Base-by-base conservation (phyloP, 2,888 invertebrate genomes). In the Orthonevra nobilis region DNA sequence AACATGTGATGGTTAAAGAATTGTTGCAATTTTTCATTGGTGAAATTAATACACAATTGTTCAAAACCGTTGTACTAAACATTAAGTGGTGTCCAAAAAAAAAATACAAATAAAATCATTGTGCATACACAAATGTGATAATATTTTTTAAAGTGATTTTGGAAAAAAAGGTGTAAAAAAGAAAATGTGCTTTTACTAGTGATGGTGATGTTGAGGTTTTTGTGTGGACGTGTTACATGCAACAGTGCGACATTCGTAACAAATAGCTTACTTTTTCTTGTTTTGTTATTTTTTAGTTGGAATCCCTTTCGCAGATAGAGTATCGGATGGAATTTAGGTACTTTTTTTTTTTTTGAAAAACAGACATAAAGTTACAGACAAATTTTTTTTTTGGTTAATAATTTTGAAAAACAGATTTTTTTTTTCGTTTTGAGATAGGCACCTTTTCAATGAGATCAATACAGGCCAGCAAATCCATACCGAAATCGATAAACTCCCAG, bases 1-100 rank as follows among this genome's bases (percentile, higher is more conserved):
- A 99, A 99, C 98, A 99, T 99, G 94, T 97, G 95, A 90, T 99
- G 98, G 92, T 99, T 98, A 94, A 99, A 99, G 93, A 98, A 99
- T 91, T 99, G 98, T 92, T 99, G 98, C 85, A 99, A 93, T 92
- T 98, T 97, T 91, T 99, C 98, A 90, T 98, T 99, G 90, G 98
- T 98, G 92, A 98, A 99, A 93, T 99, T 99, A 94, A 98, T 99
- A 93, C 98, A 98, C 90, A 99, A 93, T 93, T 99, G 98, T 91
- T 99, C 98, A 92, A 98, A 98, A 90, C 97, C 97, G 92, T 98
- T 98, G 92, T 91, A 97, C 98, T 98, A 91, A 86, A 89, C 88
- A 85, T 81, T 81, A 81, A 81, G 87, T 90, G 23, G 19, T 28
- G 28, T 28, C 28, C 15, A 14, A 14, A 28, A 10, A 40, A 15